Percentiles rank a stretch among this genome's conserved stretches.
Conservation (phyloP, 2,888 invertebrate species). For the Cremastinae sp. region DNA sequence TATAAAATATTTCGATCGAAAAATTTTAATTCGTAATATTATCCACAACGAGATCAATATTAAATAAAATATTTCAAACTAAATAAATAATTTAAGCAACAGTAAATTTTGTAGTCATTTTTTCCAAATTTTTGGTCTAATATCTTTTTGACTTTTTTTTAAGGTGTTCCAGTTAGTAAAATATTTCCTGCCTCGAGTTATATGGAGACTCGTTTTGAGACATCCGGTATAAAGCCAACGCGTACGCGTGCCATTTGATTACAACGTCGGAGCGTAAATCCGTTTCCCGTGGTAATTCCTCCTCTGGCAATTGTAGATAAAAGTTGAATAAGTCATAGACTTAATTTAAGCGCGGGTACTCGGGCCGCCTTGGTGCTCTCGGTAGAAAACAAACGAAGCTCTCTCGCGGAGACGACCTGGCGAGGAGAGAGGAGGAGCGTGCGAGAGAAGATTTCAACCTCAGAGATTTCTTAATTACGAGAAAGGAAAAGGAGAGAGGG, state of each 20-base stretch:
- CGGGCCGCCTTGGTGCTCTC: slow-evolving; percentile 13
- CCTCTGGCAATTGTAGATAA: slow-evolving; percentile 79
- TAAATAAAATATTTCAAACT: too few relatives aligned
- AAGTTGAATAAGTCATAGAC: slow-evolving; percentile 80
- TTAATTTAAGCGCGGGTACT: slow-evolving; percentile 74
- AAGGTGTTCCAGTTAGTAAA: too few relatives aligned
- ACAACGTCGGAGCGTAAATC: slow-evolving; percentile 73
- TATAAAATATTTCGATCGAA: too few relatives aligned
- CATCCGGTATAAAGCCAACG: slow-evolving; percentile 7
- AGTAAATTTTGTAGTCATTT: too few relatives aligned
- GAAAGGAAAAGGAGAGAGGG: slow-evolving; percentile 55
- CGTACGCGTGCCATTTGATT: slow-evolving; percentile 73
- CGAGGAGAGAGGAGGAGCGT: slow-evolving; percentile 42
- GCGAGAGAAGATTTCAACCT: slow-evolving; percentile 68
- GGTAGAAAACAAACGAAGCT: slow-evolving; percentile 49
- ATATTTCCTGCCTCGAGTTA: neutral
- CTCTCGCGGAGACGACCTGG: neutral
- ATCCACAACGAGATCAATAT: too few relatives aligned
- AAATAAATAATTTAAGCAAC: too few relatives aligned
- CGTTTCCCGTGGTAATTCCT: slow-evolving; percentile 69
- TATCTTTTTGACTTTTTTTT: too few relatives aligned
- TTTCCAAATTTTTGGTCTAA: too few relatives aligned
- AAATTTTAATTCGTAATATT: too few relatives aligned
- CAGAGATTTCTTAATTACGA: slow-evolving; percentile 79
- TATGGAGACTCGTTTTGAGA: neutral